Conservation (phyloP, 2,797 vertebrate species). For the Enteromius argenteus region DNA sequence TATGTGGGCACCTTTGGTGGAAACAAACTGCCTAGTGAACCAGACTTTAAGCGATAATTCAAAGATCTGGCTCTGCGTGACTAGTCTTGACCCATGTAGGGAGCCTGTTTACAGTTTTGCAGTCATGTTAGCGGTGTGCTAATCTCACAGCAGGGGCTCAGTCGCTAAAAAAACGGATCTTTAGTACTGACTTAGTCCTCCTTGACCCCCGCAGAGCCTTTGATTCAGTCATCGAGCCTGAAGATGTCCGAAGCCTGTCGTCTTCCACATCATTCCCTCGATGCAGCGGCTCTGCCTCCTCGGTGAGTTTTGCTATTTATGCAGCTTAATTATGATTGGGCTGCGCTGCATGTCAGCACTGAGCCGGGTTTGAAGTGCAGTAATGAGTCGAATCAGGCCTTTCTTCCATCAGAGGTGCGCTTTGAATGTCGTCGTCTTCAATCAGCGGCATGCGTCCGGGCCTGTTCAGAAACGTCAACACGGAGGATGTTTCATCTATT, state of each 20-base stretch:
- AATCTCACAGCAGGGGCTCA: slow-evolving; percentile 2
- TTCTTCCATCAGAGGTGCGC: slow-evolving; percentile 38
- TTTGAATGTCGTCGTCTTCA: slow-evolving; percentile 54
- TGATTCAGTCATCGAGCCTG: slow-evolving; percentile 29
- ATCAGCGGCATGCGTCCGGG: slow-evolving; percentile 51
- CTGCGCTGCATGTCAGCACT: slow-evolving; percentile 42
- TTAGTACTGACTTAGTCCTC: slow-evolving; percentile 1
- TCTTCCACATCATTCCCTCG: slow-evolving; percentile 43
- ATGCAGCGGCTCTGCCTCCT: slow-evolving; percentile 32
- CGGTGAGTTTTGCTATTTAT: slow-evolving; percentile 50
- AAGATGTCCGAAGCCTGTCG: slow-evolving; percentile 22
- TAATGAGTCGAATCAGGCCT: slow-evolving; percentile 55
- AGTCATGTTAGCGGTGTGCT: not conserved
- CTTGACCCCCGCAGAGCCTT: slow-evolving; percentile 26
- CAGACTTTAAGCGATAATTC: not conserved
- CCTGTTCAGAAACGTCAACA: slow-evolving; percentile 66
- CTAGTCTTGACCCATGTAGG: not conserved
- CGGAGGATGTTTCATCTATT: slow-evolving; percentile 57
- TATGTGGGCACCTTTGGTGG: not conserved
- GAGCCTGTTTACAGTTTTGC: not conserved
- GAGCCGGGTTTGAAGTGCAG: slow-evolving; percentile 56
- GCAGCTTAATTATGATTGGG: slow-evolving; percentile 62
- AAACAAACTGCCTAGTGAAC: not conserved
- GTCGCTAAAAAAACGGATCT: slow-evolving; percentile 33
- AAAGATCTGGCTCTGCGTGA: not conserved